phyloP scores from a whole-genome alignment of 2,797 vertebrate species.

The Peromyscus aztecus region DNA sequence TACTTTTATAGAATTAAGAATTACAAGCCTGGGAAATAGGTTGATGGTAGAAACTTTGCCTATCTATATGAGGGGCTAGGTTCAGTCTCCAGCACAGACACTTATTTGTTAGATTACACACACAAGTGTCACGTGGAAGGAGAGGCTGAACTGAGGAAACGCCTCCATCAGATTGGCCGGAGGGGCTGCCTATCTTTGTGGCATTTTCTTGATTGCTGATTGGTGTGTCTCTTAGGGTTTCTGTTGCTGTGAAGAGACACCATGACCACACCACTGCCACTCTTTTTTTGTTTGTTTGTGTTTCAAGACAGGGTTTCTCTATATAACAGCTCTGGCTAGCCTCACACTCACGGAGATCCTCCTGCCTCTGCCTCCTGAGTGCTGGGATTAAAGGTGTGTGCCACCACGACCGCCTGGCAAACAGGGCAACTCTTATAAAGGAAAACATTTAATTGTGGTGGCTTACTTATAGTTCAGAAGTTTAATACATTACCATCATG shows the following conservation, averaged over 20 bases:
- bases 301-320: not conserved
- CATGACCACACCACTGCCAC: not conserved
- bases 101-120: not conserved
- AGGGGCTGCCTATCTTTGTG: not conserved
- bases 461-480: not conserved
- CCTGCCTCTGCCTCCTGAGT: not conserved
- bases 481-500: not conserved
- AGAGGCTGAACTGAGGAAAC: not conserved
- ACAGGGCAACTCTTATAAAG: not conserved
- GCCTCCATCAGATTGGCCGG: not conserved
- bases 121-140: not conserved
- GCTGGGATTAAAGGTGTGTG: not conserved
- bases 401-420: not conserved
- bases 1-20: constrained; percentile 47
- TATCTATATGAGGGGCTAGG: not conserved
- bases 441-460: not conserved
- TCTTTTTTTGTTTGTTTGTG: too few species aligned
- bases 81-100: not conserved
- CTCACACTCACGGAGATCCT: not conserved
- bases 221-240: not conserved
- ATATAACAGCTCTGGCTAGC: not conserved
- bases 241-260: not conserved
- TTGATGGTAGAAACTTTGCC: not conserved
- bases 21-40: not conserved
- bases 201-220: not conserved